Conservation (phyloP, 2,797 vertebrate genomes). For the Crax fasciolata region DNA sequence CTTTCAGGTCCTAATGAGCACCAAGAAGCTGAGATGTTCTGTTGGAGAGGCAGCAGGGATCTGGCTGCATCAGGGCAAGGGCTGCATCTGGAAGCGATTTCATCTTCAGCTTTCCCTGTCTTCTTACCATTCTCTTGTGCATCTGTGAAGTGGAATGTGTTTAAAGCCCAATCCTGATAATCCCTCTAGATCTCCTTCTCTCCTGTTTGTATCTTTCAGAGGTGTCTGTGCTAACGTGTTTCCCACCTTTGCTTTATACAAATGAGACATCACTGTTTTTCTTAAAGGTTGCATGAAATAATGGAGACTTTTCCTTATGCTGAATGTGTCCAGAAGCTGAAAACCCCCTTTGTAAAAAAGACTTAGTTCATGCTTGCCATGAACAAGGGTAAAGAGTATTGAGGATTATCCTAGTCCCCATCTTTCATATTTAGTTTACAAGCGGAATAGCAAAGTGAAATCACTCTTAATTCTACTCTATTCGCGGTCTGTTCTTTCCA, state of each 20-base stretch:
- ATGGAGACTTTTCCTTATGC: neutral
- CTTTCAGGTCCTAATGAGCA: constrained; percentile 56
- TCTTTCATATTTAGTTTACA: constrained; percentile 30
- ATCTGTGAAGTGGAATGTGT: constrained; percentile 49
- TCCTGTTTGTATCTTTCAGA: neutral
- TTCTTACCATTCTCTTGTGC: constrained; percentile 1
- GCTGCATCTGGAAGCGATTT: constrained; percentile 74
- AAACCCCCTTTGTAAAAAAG: constrained; percentile 4
- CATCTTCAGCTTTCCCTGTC: neutral
- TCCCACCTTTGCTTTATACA: neutral
- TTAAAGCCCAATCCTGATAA: constrained; percentile 40
- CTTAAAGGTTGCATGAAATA: neutral
- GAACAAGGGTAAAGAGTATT: neutral
- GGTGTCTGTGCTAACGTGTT: neutral
- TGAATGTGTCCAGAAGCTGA: neutral
- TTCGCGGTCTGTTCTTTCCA: neutral
- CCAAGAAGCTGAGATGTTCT: constrained; percentile 60
- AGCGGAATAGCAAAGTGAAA: neutral
- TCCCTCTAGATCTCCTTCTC: constrained; percentile 9
- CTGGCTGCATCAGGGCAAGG: constrained; percentile 50
- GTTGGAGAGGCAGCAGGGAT: constrained; percentile 33
- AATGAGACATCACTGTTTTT: neutral
- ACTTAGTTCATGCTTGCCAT: neutral
- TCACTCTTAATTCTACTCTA: neutral
- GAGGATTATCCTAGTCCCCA: neutral